A percentile compares a stretch with the other conserved stretches of the same genome.
Conservation (phyloP, 2,888 invertebrate species). For the Automeris io region DNA sequence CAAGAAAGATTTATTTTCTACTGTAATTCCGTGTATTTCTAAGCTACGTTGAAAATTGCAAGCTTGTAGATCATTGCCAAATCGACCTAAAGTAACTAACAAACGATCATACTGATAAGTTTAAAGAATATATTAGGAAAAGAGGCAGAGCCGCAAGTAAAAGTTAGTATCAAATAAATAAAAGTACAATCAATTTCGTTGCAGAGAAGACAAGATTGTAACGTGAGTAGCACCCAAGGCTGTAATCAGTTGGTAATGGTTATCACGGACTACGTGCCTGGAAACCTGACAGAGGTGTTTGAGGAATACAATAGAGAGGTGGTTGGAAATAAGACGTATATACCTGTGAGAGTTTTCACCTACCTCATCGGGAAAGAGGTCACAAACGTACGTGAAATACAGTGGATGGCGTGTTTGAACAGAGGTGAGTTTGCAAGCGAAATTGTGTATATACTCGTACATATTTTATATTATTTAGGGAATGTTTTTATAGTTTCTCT, state of each 20-base stretch:
- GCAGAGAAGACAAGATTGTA: conserved; percentile 48
- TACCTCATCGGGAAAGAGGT: conserved; percentile 97
- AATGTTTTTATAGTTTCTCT: background rate
- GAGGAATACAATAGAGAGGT: conserved; percentile 85
- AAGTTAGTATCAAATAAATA: too few relatives aligned
- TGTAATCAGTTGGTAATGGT: conserved; percentile 99
- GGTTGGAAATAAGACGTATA: conserved; percentile 78
- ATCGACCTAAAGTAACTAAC: too few relatives aligned
- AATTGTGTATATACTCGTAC: background rate
- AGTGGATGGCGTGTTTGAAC: conserved; percentile 96
- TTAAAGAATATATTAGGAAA: too few relatives aligned
- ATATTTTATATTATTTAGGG: background rate
- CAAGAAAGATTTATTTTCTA: too few relatives aligned
- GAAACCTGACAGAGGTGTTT: conserved; percentile 91
- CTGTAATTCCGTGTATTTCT: too few relatives aligned
- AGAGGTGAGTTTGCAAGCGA: conserved; percentile 77
- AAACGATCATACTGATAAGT: too few relatives aligned
- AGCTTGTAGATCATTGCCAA: too few relatives aligned
- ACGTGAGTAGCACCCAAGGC: conserved; percentile 64
- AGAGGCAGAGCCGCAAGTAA: too few relatives aligned
- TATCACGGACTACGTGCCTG: conserved; percentile 95
- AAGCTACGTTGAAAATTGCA: too few relatives aligned
- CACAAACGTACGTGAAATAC: conserved; percentile 90
- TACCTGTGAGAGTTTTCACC: conserved; percentile 95
- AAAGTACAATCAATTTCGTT: background rate